These are phyloP conservation scores for Phaetusa simplex DNA, from an alignment of 2,113 vertebrate genomes.

Conservation along the genomic window DNA sequence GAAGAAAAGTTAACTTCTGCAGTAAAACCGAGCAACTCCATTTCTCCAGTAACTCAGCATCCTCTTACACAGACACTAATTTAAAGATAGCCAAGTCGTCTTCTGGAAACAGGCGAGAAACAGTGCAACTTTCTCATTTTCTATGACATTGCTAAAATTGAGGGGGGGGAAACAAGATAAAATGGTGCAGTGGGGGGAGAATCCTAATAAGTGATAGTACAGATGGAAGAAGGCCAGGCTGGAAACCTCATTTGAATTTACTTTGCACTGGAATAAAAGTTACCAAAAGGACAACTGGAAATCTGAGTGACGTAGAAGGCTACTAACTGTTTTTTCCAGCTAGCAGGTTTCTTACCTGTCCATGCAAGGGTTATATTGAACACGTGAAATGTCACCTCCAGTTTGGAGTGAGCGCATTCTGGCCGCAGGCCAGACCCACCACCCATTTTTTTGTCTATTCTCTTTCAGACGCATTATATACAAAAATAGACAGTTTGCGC, in stretches of 20 bases:
- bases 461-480: not conserved
- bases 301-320: not conserved
- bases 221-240: not conserved
- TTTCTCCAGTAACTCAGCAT: not conserved
- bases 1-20: not conserved
- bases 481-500: not conserved
- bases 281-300: not conserved
- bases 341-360: not conserved
- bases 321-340: not conserved
- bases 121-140: not conserved
- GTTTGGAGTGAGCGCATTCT: not conserved
- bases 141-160: not conserved
- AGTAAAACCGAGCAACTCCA: not conserved
- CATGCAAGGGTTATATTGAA: not conserved
- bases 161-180: not conserved
- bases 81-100: not conserved
- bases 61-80: not conserved
- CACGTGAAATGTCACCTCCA: not conserved
- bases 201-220: not conserved
- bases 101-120: not conserved
- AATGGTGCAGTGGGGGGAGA: not conserved
- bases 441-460: not conserved
- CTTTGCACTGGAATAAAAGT: not conserved
- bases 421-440: not conserved
- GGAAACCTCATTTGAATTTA: not conserved